Base-by-base conservation (phyloP, 2,113 vertebrate genomes). In the Mustela nigripes region DNA sequence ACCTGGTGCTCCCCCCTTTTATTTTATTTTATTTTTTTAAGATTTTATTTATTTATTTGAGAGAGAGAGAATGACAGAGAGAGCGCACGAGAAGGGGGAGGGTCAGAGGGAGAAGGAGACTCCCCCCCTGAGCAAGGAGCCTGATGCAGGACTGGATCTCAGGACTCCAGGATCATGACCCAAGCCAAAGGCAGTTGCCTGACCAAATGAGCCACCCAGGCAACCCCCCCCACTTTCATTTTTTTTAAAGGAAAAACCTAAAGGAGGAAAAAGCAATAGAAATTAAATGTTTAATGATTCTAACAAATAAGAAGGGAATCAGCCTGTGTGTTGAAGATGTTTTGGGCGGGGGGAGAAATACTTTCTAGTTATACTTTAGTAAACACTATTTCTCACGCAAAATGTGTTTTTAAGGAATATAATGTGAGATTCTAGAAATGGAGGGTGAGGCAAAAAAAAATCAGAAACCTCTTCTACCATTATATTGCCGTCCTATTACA, bases 281-380 rank as follows among this genome's bases (percentile, higher is more conserved):
- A 98, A 94, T 94, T 94, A 96, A 94, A 69, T 91, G 94, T 97
- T 97, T 95, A 88, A 33, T 84, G 24, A 96, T 97, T 94, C 39
- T 97, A 97, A 96, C 26, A 97, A 95, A 63, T 90, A 97, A 94
- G 85, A 92, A 96, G 42, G 56, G 50, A 96, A 93, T 90, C 2
- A 22, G 39, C 80, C 87, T 95, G 60, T 94, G 97, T 62, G 0
- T 97, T 97, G 80, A 98, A 98, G 56, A 88, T 98, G 89, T 97
- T 98, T 98, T 98, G 7, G 4, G 11, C 12, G 5, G 18, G 79
- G 83, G 88, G 95, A 84, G 95, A 86, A 73, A 60, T 62, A 96
- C 96, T 93, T 98, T 98, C 97, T 98, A 98, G 97, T 96, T 97
- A 94, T 97, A 96, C 97, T 83, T 98, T 97, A 94, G 97, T 98